Percentiles rank a stretch among this genome's conserved stretches.
phyloP scores from a whole-genome alignment of 2,797 vertebrate species.

The Leptoclinus maculatus region DNA sequence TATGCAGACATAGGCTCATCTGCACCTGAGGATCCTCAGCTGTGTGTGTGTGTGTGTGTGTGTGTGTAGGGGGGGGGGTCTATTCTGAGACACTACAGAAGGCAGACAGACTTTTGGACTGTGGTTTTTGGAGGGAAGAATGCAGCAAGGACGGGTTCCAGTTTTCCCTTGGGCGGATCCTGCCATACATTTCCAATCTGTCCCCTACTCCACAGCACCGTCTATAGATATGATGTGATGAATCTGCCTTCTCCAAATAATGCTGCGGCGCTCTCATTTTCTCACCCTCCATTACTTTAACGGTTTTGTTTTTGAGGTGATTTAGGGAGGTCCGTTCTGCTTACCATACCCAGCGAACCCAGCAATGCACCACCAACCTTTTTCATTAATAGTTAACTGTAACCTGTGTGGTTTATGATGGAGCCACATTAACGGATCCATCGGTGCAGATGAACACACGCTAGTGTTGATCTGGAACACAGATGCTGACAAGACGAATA shows the following conservation, averaged over 20 bases:
- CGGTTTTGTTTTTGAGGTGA: background rate
- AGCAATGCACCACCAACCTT: too few species aligned
- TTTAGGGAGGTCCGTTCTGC: background rate
- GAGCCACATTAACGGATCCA: background rate
- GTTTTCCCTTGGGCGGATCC: background rate
- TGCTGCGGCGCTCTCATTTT: background rate
- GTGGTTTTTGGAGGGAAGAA: too few species aligned
- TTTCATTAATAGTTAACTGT: background rate
- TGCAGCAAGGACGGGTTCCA: background rate
- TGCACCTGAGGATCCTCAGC: slow-evolving; percentile 32
- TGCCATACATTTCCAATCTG: background rate
- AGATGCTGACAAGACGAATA: background rate
- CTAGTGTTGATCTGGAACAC: background rate
- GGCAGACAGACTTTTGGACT: slow-evolving; percentile 7
- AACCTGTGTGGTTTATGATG: background rate
- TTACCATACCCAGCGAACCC: background rate
- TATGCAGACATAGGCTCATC: slow-evolving; percentile 16
- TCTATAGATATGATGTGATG: background rate
- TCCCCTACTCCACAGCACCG: background rate
- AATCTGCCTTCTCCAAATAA: background rate
- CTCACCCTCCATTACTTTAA: slow-evolving; percentile 6
- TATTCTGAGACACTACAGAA: slow-evolving; percentile 23
- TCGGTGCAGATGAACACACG: background rate
- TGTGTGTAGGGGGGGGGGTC: slow-evolving; percentile 4
- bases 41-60: slow-evolving; percentile 9